Evolutionary conservation across 2,113 vertebrate genomes (phyloP), one percentile per base, ranked within the genome.

Genomic region (Aythya baeri): DNA sequence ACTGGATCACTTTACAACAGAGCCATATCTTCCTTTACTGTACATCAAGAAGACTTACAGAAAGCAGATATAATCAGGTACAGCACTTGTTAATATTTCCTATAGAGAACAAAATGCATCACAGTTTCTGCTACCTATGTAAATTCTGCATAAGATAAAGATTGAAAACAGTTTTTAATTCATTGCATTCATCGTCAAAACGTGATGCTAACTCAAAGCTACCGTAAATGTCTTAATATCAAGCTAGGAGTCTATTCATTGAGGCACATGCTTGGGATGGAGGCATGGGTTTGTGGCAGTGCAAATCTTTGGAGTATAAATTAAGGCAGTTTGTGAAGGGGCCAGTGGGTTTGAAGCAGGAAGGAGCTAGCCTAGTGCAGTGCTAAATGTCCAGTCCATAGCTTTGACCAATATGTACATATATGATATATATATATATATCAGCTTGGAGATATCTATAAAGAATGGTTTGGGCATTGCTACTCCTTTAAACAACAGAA

Each of bases 1-100:
- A 81, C 79, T 83, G n/a, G 36, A 96, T 86, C 91, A 58, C 59
- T 95, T 97, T 94, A 80, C 93, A 91, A 18, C 32, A 71, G 59
- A 88, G 61, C 26, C 75, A 85, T 25, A 62, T 78, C 20, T 83
- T 83, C 74, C 55, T 73, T 54, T 44, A 46, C 25, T 1, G 5
- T 58, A 14, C 6, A 6, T 61, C 75, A 84, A 54, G 52, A 95
- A 93, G 76, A 54, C 32, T 76, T 86, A 86, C 12, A 46, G 73
- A 90, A 86, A 88, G 78, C 66, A 82, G 80, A 91, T 91, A 76
- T 17, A 66, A 93, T 91, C 83, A 81, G 34, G n/a, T 41, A n/a
- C 14, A 29, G 29, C 22, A 41, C 61, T 84, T 27, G 41, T 58
- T 32, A 0, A 9, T 73, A 43, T 13, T 94, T 94, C 86, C 88